A percentile compares a stretch with the other conserved stretches of the same genome.
phyloP scores from a whole-genome alignment of 2,797 vertebrate genomes.

The Delichon dasypus region DNA sequence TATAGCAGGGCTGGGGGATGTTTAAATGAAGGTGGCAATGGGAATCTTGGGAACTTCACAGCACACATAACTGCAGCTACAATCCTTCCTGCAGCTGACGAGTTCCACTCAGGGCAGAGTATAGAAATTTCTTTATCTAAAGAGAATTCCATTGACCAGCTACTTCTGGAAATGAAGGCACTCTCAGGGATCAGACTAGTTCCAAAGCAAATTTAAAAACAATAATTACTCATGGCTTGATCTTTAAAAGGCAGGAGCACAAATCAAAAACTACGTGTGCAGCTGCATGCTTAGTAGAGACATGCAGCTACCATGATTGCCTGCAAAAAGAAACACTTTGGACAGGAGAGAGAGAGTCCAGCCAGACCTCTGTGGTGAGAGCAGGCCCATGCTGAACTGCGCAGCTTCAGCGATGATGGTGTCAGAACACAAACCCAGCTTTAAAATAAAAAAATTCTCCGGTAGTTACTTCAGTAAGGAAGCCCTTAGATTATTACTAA shows the following conservation, averaged over 20 bases:
- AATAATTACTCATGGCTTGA: background rate
- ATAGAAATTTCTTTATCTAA: background rate
- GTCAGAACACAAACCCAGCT: background rate
- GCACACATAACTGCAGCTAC: background rate
- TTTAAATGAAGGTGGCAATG: background rate
- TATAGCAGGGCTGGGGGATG: constrained; percentile 17
- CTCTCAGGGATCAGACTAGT: background rate
- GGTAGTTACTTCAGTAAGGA: background rate
- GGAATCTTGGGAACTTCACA: constrained; percentile 49
- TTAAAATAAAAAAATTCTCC: background rate
- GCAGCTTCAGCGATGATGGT: accelerated
- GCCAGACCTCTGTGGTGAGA: background rate
- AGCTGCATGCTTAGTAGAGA: constrained; percentile 1
- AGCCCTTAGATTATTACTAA: constrained; percentile 31
- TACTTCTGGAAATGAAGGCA: background rate
- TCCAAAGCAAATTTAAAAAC: background rate
- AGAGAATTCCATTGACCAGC: background rate
- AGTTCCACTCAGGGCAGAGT: background rate
- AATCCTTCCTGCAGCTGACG: background rate
- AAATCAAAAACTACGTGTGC: background rate
- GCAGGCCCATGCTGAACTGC: background rate
- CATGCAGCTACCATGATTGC: background rate
- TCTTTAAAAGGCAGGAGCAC: background rate
- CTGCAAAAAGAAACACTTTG: background rate
- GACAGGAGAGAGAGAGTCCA: background rate